Evolutionary conservation across 2,113 vertebrate genomes (phyloP), one percentile per base, ranked within the genome.

Genomic region (Rhinoderma darwinii): DNA sequence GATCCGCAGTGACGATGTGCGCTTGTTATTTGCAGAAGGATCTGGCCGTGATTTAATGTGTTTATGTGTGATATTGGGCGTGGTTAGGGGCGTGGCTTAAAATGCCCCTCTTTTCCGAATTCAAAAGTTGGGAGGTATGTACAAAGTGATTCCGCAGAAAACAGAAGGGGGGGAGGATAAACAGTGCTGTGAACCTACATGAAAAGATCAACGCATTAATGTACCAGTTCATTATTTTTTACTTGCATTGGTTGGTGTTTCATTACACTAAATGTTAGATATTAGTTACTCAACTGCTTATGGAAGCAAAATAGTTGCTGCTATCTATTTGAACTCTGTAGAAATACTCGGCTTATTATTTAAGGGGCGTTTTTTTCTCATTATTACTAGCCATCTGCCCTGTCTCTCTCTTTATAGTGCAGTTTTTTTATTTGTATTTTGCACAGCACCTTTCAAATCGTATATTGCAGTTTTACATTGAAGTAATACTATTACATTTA

Each of bases 361-460:
- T 75, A 20, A 32, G 22, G 76, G 50, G 27, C 11, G 35, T 44
- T 44, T 37, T 32, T 39, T 76, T 43, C 72, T 84, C 72, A 84
- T 84, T 72, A 51, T 51, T 84, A 74, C 51, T 56, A 41, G 5
- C 72, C 72, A 84, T 75, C 83, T 84, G 72, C 22, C 68, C 18
- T 44, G 7, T 18, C n/a, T n/a, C 27, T 68, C 37, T 70, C 68
- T 43, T 84, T 25, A 54, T 39, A 59, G 50, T 51, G 27, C 77
- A 39, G 35, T 14, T 54, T 7, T 20, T 54, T 37, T n/a, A n/a
- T n/a, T 35, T 32, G 15, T 27, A 27, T 27, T 63, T 61, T 41
- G n/a, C 32, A 43, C 54, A 61, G 17, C 39, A 5, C 51, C 37
- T 61, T 80, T 59, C 25, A 39, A n/a, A n/a, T 5, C 37, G 15